Base-by-base conservation (phyloP, 2,797 vertebrate genomes). In the Florisuga fusca region DNA sequence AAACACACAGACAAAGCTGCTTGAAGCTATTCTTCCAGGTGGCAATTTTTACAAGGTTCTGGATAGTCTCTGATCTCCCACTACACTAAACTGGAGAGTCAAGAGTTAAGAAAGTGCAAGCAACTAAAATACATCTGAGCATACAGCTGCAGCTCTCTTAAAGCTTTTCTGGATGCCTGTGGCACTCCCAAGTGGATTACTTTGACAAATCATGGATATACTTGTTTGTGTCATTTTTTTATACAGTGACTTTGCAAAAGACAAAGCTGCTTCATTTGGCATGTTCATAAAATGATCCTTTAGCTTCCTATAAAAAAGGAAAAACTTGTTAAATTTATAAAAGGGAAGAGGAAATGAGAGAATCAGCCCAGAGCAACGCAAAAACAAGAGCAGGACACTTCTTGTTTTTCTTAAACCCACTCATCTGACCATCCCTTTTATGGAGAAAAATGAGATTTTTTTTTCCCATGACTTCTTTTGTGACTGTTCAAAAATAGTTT, bases 401-500 rank as follows among this genome's bases (percentile, higher is more conserved):
- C 79, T 95, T 96, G 53, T 95, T 97, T 97, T 93, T 68, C 88
- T 80, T 96, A 90, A 95, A 66, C 61, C 84, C 76, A 89, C 73
- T 90, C 91, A 88, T 75, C 81, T 92, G 93, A 85, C 63, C 67
- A 34, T 13, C 89, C 93, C 96, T 96, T 96, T 96, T 96, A 94
- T 91, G 96, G 95, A 58, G 15, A 93, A 90, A 95, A 84, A 46
- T 12, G 8, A 95, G 20, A 4, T 38, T 96, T 96, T 38, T 96
- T 96, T 96, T 97, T 94, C 95, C 95, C 94, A 96, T 64, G 93
- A 58, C 67, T 88, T 46, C 33, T 87, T 89, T 87, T 81, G 29
- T 33, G 77, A 58, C 71, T 66, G 75, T 36, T 89, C 83, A 78
- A 90, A 96, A 94, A 94, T 83, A 90, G 87, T 54, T 38, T 63